Base-by-base conservation (phyloP, 1,140 invertebrate species). In the Drosophila pseudoobscura region DNA sequence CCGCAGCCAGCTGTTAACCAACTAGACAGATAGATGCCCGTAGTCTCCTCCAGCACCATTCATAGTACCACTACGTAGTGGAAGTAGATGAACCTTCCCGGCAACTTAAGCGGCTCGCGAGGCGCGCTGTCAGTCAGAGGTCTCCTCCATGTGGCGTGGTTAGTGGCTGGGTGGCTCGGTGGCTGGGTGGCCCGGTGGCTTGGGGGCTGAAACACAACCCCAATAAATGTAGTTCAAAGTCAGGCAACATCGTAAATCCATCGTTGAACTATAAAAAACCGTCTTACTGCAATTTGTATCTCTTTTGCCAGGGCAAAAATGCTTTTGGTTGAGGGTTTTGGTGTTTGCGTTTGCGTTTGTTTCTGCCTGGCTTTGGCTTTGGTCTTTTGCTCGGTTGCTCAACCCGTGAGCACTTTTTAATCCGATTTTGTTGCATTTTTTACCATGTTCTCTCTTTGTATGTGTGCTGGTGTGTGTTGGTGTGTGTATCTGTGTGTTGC, bases 211-310 rank as follows among this genome's bases (percentile, higher is more conserved):
- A 60, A 43, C 47, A 57, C 63, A 61, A 64, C 64, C 61, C 46
- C 56, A 60, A 58, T 66, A 88, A 88, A 88, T 89, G 79, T 88
- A 88, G 84, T 89, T 88, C 84, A 89, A 89, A 89, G 84, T 88
- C 84, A 84, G 71, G 68, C 84, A 74, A 89, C 79, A 89, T 89
- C 73, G 84, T 89, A 88, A 88, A 89, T 88, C 84, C 84, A 84
- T 84, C 80, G 84, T 84, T 89, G 73, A 89, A 88, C 84, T 87
- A 89, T 87, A 89, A 89, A 84, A 84, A 80, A 80, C 79, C 72
- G 56, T 80, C 76, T 89, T 85, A 71, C 75, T 89, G 76, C 76
- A 80, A 84, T 89, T 89, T 84, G 76, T 80, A 89, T 77, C 84
- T 89, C 69, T 80, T 79, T 88, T 80, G 63, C 41, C 62, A 55